These are phyloP conservation scores for Ara ararauna DNA, from an alignment of 2,797 vertebrate species.

Conservation along the genomic window DNA sequence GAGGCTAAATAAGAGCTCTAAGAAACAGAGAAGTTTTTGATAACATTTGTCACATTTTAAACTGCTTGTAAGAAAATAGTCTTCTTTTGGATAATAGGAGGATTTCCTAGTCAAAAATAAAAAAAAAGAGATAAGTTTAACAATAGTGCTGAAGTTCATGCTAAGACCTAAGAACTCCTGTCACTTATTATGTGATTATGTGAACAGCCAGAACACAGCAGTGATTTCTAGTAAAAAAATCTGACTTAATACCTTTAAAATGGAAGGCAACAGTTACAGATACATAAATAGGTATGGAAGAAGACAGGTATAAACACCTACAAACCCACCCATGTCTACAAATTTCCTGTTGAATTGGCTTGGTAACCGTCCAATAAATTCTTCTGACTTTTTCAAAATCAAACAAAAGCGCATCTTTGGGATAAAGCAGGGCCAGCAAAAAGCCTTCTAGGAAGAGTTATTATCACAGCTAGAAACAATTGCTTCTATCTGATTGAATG, in stretches of 20 bases:
- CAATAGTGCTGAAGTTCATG: background rate
- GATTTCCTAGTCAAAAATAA: background rate
- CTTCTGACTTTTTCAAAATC: background rate
- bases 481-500: background rate
- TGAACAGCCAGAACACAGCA: background rate
- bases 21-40: background rate
- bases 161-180: background rate
- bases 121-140: background rate
- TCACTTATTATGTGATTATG: background rate
- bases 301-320: background rate
- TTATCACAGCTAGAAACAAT: background rate
- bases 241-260: background rate
- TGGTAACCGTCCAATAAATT: background rate
- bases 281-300: background rate
- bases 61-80: background rate
- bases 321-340: background rate
- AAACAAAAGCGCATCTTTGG: background rate
- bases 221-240: background rate
- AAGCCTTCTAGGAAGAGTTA: background rate
- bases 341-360: background rate
- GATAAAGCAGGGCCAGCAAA: background rate
- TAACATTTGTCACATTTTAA: background rate
- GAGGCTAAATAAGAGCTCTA: background rate
- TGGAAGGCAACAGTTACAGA: background rate
- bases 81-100: background rate